Percentiles rank a stretch among this genome's conserved stretches.
phyloP scores from a whole-genome alignment of 2,797 vertebrate genomes.

The Delichon dasypus region DNA sequence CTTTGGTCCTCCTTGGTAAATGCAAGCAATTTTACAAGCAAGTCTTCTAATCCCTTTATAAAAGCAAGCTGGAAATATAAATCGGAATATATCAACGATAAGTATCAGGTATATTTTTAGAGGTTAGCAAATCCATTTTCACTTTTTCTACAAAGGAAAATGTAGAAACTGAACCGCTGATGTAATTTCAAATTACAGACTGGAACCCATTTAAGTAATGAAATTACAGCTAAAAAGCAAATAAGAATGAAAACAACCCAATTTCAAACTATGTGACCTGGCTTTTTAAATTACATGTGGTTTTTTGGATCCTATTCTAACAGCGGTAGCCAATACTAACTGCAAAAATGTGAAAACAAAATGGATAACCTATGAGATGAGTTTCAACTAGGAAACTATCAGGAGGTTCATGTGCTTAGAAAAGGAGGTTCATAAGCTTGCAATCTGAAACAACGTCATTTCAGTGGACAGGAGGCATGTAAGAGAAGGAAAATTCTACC shows the following conservation, averaged over 20 bases:
- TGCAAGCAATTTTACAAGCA: neutral
- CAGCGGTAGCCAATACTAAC: neutral
- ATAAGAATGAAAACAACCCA: neutral
- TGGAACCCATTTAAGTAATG: neutral
- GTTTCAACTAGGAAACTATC: neutral
- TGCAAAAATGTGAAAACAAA: neutral
- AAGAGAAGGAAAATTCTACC: neutral
- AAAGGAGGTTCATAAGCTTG: neutral
- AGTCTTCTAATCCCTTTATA: neutral
- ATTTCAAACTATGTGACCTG: neutral
- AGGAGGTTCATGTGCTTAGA: neutral
- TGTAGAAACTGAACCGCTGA: neutral
- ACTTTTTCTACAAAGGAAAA: neutral
- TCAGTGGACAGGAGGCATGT: neutral
- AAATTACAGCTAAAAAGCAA: neutral
- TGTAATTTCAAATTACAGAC: neutral
- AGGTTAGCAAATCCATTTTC: neutral
- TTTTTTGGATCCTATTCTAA: neutral
- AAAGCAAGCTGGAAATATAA: neutral
- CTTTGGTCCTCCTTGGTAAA: neutral
- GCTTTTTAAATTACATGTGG: neutral
- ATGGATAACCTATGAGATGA: neutral
- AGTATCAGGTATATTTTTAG: neutral
- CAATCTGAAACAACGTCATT: neutral
- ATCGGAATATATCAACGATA: neutral